phyloP scores from a whole-genome alignment of 2,113 vertebrate species.

The Triplophysa dalaica region DNA sequence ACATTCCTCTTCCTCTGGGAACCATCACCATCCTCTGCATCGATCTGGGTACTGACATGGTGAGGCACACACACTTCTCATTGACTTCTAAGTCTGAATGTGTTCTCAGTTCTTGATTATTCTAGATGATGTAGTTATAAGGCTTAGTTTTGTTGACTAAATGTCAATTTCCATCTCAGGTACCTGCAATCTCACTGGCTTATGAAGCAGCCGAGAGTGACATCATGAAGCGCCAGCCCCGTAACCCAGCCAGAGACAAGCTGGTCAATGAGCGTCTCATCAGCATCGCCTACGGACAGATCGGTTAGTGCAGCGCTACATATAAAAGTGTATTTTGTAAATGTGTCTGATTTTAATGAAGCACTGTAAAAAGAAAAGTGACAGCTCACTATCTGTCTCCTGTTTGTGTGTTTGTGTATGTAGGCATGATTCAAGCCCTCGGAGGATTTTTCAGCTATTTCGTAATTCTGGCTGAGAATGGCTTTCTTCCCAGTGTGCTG shows the following conservation, averaged over 20 bases:
- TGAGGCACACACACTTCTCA: conserved; percentile 59
- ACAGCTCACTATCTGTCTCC: not conserved
- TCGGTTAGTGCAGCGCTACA: conserved; percentile 62
- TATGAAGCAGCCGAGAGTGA: conserved; percentile 78
- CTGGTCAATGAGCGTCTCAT: conserved; percentile 78
- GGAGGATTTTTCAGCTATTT: conserved; percentile 86
- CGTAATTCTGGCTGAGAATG: conserved; percentile 85
- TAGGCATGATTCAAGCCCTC: conserved; percentile 90
- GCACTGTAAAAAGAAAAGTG: not conserved
- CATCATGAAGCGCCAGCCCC: conserved; percentile 81
- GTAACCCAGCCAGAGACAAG: conserved; percentile 75
- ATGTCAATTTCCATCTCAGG: conserved; percentile 59
- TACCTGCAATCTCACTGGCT: conserved; percentile 80
- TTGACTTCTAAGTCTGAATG: too few relatives aligned
- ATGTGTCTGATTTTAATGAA: not conserved
- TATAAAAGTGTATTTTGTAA: not conserved
- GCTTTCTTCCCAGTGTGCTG: conserved; percentile 75
- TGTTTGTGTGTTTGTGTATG: not conserved
- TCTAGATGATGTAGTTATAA: too few relatives aligned
- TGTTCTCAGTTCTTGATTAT: too few relatives aligned
- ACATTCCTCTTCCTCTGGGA: conserved; percentile 88
- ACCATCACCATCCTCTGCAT: conserved; percentile 95
- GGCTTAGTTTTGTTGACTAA: not conserved
- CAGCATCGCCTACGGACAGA: conserved; percentile 79
- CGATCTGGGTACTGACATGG: conserved; percentile 92